Evolutionary conservation across 64 coral and sea anemone species (phyloP).

Genomic region (Astreopora myriophthalma): DNA sequence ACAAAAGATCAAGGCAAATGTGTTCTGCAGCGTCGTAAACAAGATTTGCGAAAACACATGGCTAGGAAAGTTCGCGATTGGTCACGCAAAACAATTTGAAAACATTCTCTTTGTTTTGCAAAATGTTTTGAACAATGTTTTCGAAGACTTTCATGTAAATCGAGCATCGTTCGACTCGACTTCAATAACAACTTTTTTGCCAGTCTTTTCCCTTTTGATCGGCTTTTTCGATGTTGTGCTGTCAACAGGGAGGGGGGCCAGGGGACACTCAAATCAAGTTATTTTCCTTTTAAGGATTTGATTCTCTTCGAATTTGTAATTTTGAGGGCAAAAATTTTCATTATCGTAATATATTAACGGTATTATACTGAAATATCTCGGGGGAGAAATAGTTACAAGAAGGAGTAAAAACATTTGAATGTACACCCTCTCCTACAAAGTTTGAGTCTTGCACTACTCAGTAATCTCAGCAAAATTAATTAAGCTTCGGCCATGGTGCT

Average conservation of each 20-base stretch:
- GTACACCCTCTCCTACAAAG: too few species aligned
- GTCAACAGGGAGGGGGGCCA: background rate
- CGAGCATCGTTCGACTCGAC: background rate
- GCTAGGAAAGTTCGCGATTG: background rate
- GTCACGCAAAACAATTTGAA: constrained; percentile 46
- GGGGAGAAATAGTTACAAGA: too few species aligned
- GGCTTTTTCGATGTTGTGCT: too few species aligned
- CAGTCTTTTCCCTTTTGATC: too few species aligned
- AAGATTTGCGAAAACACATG: constrained; percentile 34
- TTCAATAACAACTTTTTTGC: background rate
- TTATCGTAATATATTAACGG: too few species aligned
- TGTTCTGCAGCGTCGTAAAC: background rate
- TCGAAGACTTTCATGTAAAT: background rate
- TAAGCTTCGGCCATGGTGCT: constrained; percentile 28
- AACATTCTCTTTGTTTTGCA: background rate
- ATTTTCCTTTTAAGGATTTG: background rate
- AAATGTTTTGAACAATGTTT: background rate
- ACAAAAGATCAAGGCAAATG: background rate
- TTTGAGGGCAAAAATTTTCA: background rate
- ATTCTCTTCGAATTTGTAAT: background rate
- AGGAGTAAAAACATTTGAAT: too few species aligned
- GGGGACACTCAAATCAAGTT: background rate
- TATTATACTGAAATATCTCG: too few species aligned
- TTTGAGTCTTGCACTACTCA: too few species aligned
- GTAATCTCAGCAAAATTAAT: too few species aligned